phyloP scores from a whole-genome alignment of 2,888 invertebrate genomes.

The Perithous albicinctus region DNA sequence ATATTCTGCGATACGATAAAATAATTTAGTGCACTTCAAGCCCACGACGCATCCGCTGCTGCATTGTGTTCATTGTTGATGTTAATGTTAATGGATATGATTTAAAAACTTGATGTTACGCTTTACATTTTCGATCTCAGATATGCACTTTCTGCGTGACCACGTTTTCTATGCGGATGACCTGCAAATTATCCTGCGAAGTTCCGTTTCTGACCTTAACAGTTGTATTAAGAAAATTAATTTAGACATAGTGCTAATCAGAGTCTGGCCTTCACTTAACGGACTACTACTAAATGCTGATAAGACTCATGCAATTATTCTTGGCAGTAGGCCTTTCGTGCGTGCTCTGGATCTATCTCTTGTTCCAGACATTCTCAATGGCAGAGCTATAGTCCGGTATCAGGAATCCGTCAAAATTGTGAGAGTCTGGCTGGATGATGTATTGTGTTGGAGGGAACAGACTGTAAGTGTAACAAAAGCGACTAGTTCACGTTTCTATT shows the following conservation, averaged over 20 bases:
- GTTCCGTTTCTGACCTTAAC: neutral
- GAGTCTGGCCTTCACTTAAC: neutral
- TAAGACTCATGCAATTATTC: neutral
- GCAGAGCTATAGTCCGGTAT: too few species aligned
- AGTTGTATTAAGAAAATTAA: neutral
- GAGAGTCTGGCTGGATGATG: too few species aligned
- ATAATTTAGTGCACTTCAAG: too few species aligned
- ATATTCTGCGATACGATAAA: too few species aligned
- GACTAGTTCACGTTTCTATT: too few species aligned
- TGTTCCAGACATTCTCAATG: neutral
- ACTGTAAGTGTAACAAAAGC: too few species aligned
- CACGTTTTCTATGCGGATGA: neutral
- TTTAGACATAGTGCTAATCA: neutral
- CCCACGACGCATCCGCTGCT: too few species aligned
- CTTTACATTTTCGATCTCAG: neutral
- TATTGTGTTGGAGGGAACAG: too few species aligned
- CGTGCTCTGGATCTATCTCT: neutral
- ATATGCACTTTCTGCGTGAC: neutral
- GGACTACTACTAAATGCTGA: neutral
- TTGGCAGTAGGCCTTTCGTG: neutral
- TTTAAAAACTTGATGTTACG: neutral
- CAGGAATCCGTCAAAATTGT: too few species aligned
- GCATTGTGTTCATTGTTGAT: too few species aligned
- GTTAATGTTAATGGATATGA: too few species aligned
- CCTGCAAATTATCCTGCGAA: neutral